These are phyloP conservation scores for Drepana arcuata DNA, from an alignment of 1,140 invertebrate species.

Conservation along the genomic window DNA sequence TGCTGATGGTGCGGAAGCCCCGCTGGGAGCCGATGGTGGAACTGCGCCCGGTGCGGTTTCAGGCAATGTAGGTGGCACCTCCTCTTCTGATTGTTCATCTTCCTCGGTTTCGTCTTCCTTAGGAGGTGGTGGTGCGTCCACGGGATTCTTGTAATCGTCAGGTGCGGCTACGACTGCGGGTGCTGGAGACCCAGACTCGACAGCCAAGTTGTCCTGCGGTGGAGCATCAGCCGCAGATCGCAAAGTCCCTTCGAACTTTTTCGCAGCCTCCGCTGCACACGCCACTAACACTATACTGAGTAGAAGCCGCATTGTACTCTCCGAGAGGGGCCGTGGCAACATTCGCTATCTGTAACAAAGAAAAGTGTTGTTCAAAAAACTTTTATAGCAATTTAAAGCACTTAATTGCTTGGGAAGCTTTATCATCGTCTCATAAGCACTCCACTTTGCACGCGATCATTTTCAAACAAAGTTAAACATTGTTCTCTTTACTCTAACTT, in stretches of 20 bases:
- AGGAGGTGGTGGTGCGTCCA: constrained; percentile 37
- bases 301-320: constrained; percentile 50
- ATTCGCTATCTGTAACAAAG: constrained; percentile 61
- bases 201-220: constrained; percentile 58
- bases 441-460: constrained; percentile 23
- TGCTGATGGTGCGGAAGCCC: constrained; percentile 62
- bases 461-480: no score
- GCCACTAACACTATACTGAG: constrained; percentile 52
- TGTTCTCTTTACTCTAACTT: no score
- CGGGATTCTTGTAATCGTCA: constrained; percentile 57
- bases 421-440: constrained; percentile 19
- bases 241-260: constrained; percentile 62
- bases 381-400: constrained; percentile 19
- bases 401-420: constrained; percentile 29
- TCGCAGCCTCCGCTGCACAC: constrained; percentile 50
- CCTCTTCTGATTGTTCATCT: constrained; percentile 7
- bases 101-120: constrained; percentile 28
- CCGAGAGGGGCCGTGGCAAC: constrained; percentile 41
- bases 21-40: constrained; percentile 64
- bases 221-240: constrained; percentile 65
- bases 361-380: constrained; percentile 28
- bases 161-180: constrained; percentile 50
- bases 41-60: constrained; percentile 54
- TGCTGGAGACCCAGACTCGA: constrained; percentile 51
- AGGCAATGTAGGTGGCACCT: constrained; percentile 29